Percentiles rank a stretch among this genome's conserved stretches.
These are phyloP conservation scores for Sphaeridia pumilis DNA, from an alignment of 2,888 invertebrate species.

Conservation along the genomic window DNA sequence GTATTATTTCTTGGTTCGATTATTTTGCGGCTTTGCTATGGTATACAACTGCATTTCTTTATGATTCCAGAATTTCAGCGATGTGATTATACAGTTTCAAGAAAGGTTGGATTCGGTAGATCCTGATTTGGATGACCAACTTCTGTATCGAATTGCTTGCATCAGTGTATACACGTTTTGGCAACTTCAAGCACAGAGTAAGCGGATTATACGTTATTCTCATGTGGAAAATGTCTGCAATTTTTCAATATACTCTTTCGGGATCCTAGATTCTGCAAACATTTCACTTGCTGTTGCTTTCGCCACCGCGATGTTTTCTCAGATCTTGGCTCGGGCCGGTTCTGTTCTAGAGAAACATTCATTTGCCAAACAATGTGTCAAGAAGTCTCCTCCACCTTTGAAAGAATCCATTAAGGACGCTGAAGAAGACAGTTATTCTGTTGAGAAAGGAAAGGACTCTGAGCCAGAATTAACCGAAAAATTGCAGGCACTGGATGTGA, in stretches of 20 bases:
- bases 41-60: too few species aligned
- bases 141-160: constrained; percentile 26
- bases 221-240: too few species aligned
- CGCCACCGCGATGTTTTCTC: constrained; percentile 31
- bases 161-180: constrained; percentile 29
- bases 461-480: too few species aligned
- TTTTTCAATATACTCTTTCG: too few species aligned
- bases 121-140: constrained; percentile 27
- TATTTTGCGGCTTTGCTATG: too few species aligned
- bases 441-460: too few species aligned
- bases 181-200: constrained; percentile 27
- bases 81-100: constrained; percentile 27
- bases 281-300: constrained; percentile 30
- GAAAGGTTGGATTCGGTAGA: constrained; percentile 23
- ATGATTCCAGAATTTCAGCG: constrained; percentile 7
- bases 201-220: too few species aligned
- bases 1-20: too few species aligned
- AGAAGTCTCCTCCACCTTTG: background rate
- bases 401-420: background rate
- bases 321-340: constrained; percentile 23
- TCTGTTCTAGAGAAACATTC: constrained; percentile 24
- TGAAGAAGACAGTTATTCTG: background rate
- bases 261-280: constrained; percentile 26
- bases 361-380: constrained; percentile 1
- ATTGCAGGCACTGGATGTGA: too few species aligned